Evolutionary conservation across 2,888 invertebrate genomes (phyloP).

Genomic region (Hirtodrosophila trivittata): DNA sequence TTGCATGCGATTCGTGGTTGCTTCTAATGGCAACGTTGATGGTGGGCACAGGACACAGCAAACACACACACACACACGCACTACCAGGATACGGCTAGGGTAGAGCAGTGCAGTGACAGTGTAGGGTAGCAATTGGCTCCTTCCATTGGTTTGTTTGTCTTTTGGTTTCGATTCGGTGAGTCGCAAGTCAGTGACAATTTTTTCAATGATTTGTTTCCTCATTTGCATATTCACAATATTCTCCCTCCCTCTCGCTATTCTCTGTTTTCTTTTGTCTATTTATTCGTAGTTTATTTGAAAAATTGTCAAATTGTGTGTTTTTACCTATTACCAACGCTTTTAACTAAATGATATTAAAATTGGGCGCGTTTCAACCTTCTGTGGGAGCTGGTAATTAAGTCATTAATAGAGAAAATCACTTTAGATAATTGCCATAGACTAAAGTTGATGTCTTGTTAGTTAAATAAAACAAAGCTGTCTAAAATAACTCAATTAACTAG

Average conservation of each 20-base stretch:
- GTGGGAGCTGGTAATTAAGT: conserved; percentile 30
- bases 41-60: conserved; percentile 38
- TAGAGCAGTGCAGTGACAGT: conserved; percentile 11
- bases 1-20: conserved; percentile 76
- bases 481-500: no score
- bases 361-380: conserved; percentile 43
- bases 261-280: background rate
- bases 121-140: background rate
- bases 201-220: conserved; percentile 81
- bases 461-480: no score
- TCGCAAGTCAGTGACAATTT: conserved; percentile 80
- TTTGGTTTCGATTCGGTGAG: conserved; percentile 1
- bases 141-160: conserved; percentile 47
- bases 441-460: no score
- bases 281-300: conserved; percentile 34
- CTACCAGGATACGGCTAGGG: no score
- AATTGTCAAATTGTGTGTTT: conserved; percentile 55
- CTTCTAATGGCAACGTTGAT: conserved; percentile 70
- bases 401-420: background rate
- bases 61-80: conserved; percentile 5
- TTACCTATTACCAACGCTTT: conserved; percentile 39
- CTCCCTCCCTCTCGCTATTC: conserved; percentile 13
- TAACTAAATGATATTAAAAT: conserved; percentile 56
- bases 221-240: conserved; percentile 80
- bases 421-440: background rate